A percentile compares a stretch with the other conserved stretches of the same genome.
Evolutionary conservation across 2,797 vertebrate species (phyloP).

Genomic region (Myotis vivesi): DNA sequence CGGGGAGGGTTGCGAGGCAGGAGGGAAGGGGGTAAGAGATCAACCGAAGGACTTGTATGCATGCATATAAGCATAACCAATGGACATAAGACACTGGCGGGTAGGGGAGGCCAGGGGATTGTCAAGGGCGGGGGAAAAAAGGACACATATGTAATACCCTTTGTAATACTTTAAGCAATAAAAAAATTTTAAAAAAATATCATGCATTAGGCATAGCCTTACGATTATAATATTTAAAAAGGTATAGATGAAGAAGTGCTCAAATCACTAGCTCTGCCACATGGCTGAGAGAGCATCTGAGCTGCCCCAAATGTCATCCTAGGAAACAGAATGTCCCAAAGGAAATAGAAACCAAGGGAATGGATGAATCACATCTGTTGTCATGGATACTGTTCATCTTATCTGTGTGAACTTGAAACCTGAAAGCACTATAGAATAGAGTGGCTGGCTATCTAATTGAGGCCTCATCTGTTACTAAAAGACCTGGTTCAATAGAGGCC

Average conservation of each 20-base stretch:
- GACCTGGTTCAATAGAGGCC: not conserved
- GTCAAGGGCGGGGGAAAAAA: too few relatives aligned
- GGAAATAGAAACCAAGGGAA: constrained; percentile 58
- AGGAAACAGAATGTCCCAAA: constrained; percentile 65
- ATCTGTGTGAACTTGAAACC: constrained; percentile 60
- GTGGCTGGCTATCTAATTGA: constrained; percentile 58
- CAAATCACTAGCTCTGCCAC: constrained; percentile 58
- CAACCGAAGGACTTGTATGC: too few relatives aligned
- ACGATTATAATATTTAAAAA: constrained; percentile 40
- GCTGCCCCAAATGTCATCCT: constrained; percentile 55
- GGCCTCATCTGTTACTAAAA: constrained; percentile 64
- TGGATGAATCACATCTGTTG: constrained; percentile 69
- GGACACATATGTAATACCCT: too few relatives aligned
- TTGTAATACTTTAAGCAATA: too few relatives aligned
- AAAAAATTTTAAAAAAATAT: too few relatives aligned
- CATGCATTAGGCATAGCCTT: not conserved
- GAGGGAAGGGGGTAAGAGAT: too few relatives aligned
- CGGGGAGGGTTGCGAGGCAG: too few relatives aligned
- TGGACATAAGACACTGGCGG: too few relatives aligned
- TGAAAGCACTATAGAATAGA: constrained; percentile 51
- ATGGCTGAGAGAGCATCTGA: constrained; percentile 52
- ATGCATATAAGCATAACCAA: too few relatives aligned
- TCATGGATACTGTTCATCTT: constrained; percentile 71
- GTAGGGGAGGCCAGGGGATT: too few relatives aligned
- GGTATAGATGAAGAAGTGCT: not conserved